Evolutionary conservation across 2,888 invertebrate genomes (phyloP), one percentile per base, ranked within the genome.

Genomic region (Melanargia galathea): DNA sequence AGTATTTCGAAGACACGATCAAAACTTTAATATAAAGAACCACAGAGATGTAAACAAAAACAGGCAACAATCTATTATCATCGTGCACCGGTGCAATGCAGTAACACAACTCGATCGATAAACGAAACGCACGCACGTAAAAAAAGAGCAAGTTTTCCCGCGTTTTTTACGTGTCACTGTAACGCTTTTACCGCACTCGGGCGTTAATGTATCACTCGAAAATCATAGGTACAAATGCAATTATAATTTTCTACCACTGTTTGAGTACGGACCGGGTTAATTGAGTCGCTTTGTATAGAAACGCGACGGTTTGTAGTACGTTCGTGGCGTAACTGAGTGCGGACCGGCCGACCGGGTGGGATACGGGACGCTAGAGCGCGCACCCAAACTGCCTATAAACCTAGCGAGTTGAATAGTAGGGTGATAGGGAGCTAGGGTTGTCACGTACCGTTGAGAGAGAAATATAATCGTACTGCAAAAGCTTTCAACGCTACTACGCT

Each of bases 351-450:
- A 65, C 63, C 64, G 70, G 68, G 65, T 66, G 70, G 67, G 71
- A 80, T 79, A 80, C 80, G 79, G 83, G 82, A 81, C 82, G 83
- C 82, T 78, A 80, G 78, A 79, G 79, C 79, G 83, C 78, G 82
- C 83, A 83, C 81, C 81, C 77, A 83, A 86, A 86, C 85, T n/a
- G n/a, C n/a, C n/a, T 89, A 87, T 88, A 88, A 40, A 87, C 84
- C 86, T 86, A 86, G 84, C 85, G 74, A 84, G 75, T 84, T 84
- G 73, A 75, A 80, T 83, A 82, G 84, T 80, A 81, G 86, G 87
- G 86, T 81, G 77, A 74, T 70, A 76, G 75, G 79, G 78, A 75
- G 75, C 72, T 35, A 52, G 52, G 52, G 52, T 13, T 52, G 52
- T 8, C 49, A 49, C n/a, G 38, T 38, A n/a, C n/a, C n/a, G n/a